Conservation (phyloP, 2,113 vertebrate species). For the Gobius niger region DNA sequence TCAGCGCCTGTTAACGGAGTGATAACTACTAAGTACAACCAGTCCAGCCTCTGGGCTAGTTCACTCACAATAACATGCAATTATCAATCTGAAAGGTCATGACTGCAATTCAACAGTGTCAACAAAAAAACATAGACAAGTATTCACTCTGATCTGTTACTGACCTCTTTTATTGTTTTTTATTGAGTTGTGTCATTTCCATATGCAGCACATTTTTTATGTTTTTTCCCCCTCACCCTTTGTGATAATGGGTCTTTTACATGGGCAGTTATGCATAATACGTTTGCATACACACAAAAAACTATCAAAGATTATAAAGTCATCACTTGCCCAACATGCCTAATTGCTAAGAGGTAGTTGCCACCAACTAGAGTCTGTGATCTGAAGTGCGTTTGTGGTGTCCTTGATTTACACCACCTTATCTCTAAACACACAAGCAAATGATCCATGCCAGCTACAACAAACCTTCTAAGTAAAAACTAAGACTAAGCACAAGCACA, state of each 20-base stretch:
- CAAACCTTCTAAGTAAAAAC: neutral
- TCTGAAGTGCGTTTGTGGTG: neutral
- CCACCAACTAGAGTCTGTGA: neutral
- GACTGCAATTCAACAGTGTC: neutral
- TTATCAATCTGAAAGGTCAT: slow-evolving; percentile 15
- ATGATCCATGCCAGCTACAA: neutral
- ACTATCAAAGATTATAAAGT: neutral
- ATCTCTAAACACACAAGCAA: neutral
- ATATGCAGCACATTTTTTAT: too few species aligned
- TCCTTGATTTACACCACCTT: neutral
- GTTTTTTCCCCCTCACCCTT: too few species aligned
- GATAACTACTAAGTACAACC: slow-evolving; percentile 38
- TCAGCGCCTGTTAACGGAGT: slow-evolving; percentile 41
- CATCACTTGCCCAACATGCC: neutral
- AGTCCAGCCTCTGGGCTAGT: slow-evolving; percentile 7
- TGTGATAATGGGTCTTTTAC: too few species aligned
- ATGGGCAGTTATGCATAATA: too few species aligned
- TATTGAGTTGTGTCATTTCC: too few species aligned
- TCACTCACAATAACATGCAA: slow-evolving; percentile 16
- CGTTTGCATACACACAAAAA: too few species aligned
- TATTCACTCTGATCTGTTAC: too few species aligned
- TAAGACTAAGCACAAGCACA: neutral
- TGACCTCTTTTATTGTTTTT: too few species aligned
- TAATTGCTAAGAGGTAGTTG: neutral
- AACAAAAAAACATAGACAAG: too few species aligned